Base-by-base conservation (phyloP, 2,113 vertebrate genomes). In the Spilogale gracilis region DNA sequence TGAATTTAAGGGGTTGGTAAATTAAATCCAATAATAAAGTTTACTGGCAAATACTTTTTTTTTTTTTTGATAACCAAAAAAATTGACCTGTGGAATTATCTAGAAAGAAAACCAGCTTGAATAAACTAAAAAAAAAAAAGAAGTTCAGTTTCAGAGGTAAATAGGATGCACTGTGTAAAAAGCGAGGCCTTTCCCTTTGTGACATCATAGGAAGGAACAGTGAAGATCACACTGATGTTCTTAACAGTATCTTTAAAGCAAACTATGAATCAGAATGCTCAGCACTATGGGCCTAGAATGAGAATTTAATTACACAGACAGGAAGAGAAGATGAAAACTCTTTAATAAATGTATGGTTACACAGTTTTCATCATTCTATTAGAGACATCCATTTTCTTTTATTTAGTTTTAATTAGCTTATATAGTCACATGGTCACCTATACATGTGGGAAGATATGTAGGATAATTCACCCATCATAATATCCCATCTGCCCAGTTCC, bases 1-100 rank as follows among this genome's bases (percentile, higher is more conserved):
- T 95, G 67, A 91, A 52, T 95, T 93, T 91, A 80, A 95, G 48
- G 97, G 38, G 17, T 61, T 4, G 9, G n/a, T 67, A 79, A 93
- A 91, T 96, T 89, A 91, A 95, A 91, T 61, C 73, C 32, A n/a
- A 65, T 91, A 93, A 90, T 2, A 69, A 90, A 80, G 45, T 58
- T 93, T 83, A 58, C 43, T 60, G 25, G 50, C 12, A 87, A 14
- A 73, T 38, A 67, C 94, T 79, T 74, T 96, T 96, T 74, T 96
- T 97, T 91, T 85, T 73, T 96, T 97, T 73, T 96, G 18, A 54
- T 88, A 95, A 83, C 25, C 14, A 90, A 95, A 85, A 94, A 90
- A 94, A 84, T 38, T 74, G 9, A 95, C 7, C 3, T 79, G 5
- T 80, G 27, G 21, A 63, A 17, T 90, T 86, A 43, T 50, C 0